These are phyloP conservation scores for Setipinna tenuifilis DNA, from an alignment of 2,797 vertebrate species.

Conservation along the genomic window DNA sequence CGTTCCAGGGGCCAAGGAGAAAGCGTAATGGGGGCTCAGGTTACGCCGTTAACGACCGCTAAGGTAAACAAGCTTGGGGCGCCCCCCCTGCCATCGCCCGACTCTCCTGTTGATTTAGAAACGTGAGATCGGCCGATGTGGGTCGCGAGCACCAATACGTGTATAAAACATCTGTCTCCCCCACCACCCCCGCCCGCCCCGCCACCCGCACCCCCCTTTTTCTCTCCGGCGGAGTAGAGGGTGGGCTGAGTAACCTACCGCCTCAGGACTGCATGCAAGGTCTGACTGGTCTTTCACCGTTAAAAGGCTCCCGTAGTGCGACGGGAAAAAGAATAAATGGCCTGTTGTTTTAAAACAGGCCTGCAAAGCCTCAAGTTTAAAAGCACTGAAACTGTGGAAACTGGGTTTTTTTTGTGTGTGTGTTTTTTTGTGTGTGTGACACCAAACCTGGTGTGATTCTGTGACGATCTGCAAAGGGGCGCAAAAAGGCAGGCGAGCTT, in stretches of 20 bases:
- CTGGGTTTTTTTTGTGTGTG: background rate
- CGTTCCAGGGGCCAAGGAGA: constrained; percentile 25
- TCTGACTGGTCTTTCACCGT: constrained; percentile 1
- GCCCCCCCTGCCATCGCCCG: constrained; percentile 17
- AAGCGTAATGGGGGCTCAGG: constrained; percentile 36
- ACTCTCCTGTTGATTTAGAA: constrained; percentile 52
- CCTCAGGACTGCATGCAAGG: background rate
- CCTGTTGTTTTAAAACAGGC: background rate
- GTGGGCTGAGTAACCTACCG: background rate
- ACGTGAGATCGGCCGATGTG: constrained; percentile 38
- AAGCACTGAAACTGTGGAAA: background rate
- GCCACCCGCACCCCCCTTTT: no score
- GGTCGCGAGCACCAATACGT: constrained; percentile 18
- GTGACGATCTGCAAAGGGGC: background rate
- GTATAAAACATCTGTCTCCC: constrained; percentile 9
- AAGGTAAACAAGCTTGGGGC: constrained; percentile 42
- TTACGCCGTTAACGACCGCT: constrained; percentile 52
- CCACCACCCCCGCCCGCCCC: no score
- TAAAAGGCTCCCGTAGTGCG: background rate
- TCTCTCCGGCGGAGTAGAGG: background rate
- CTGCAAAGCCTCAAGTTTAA: background rate
- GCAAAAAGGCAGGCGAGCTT: no score
- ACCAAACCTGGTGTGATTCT: background rate
- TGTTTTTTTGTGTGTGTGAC: background rate
- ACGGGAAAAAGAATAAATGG: background rate